phyloP scores from a whole-genome alignment of 2,888 invertebrate genomes.

The Rambutsinella grinnellia region DNA sequence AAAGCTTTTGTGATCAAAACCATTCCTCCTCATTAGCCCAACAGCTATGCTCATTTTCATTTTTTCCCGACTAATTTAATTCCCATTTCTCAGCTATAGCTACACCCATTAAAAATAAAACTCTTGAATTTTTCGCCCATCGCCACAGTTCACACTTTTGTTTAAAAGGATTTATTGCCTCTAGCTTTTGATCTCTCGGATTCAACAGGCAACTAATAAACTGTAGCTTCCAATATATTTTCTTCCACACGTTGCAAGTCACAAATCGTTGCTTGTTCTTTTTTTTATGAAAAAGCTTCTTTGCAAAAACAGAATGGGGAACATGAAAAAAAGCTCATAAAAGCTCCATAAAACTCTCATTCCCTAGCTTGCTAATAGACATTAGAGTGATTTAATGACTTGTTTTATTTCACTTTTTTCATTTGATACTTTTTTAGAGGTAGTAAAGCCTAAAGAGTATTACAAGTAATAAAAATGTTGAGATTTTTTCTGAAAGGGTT shows the following conservation, averaged over 20 bases:
- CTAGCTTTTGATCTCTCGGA: neutral
- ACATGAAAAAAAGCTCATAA: constrained; percentile 23
- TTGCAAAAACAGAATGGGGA: neutral
- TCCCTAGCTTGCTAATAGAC: constrained; percentile 27
- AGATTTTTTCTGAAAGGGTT: no score
- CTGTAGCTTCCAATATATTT: neutral
- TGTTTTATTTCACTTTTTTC: constrained; percentile 40
- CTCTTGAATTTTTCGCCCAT: neutral
- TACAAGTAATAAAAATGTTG: neutral
- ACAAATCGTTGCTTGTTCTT: neutral
- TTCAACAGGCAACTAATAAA: constrained; percentile 38
- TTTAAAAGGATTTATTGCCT: neutral
- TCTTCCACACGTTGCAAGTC: neutral
- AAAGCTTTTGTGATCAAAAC: constrained; percentile 30
- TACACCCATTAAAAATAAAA: constrained; percentile 20
- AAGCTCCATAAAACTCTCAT: constrained; percentile 38
- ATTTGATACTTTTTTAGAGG: constrained; percentile 5
- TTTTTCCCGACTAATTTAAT: constrained; percentile 41
- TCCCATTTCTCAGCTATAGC: constrained; percentile 37
- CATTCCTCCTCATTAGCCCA: constrained; percentile 40
- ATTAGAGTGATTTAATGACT: constrained; percentile 45
- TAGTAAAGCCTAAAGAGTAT: neutral
- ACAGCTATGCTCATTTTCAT: neutral
- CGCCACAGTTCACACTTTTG: constrained; percentile 12
- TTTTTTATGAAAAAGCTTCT: neutral